Evolutionary conservation across 2,888 invertebrate species (phyloP).

Genomic region (Diadegma fenestrale): DNA sequence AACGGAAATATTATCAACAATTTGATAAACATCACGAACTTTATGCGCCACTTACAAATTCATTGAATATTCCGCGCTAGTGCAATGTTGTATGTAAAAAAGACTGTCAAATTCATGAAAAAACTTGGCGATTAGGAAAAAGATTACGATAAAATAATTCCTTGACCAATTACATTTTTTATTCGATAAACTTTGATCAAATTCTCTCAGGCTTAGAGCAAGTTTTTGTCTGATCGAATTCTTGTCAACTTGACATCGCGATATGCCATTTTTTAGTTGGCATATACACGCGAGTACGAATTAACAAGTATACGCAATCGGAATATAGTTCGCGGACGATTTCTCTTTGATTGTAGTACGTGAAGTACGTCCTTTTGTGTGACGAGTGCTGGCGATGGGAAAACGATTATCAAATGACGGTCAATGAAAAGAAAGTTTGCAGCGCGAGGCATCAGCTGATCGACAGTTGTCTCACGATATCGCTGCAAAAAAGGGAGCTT

Average conservation of each 20-base stretch:
- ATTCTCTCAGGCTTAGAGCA: too few species aligned
- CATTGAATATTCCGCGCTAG: not conserved
- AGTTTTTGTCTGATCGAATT: not conserved
- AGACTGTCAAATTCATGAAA: not conserved
- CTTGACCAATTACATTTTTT: not conserved
- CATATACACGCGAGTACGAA: not conserved
- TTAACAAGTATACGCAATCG: not conserved
- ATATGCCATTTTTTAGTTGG: not conserved
- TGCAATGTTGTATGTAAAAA: not conserved
- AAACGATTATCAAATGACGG: constrained; percentile 4
- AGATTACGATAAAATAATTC: not conserved
- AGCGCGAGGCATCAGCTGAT: not conserved
- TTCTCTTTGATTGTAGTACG: not conserved
- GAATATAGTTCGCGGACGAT: not conserved
- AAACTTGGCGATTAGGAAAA: not conserved
- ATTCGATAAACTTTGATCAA: too few species aligned
- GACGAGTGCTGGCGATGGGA: not conserved
- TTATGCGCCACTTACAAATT: not conserved
- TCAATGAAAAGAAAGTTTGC: constrained; percentile 3
- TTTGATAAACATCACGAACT: not conserved
- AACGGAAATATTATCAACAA: not conserved
- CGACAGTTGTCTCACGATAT: not conserved
- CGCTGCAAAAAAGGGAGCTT: not conserved
- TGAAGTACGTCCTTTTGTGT: not conserved
- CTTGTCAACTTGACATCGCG: too few species aligned